These are phyloP conservation scores for Sitta carolinensis DNA, from an alignment of 2,797 vertebrate genomes.

Conservation along the genomic window DNA sequence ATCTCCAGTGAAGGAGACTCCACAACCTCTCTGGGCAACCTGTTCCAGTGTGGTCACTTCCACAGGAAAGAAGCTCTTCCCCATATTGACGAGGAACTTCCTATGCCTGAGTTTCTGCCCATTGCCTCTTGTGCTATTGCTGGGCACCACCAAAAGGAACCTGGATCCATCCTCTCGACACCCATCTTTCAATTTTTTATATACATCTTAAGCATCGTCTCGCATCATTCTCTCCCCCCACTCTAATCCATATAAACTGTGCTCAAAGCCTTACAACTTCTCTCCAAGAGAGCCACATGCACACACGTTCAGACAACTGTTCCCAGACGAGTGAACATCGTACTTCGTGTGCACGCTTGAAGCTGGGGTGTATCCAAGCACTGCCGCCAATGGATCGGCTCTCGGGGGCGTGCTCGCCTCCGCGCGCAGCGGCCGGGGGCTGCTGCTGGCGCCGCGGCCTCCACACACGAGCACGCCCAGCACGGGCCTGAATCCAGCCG, in stretches of 20 bases:
- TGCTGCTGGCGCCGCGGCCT: accelerated
- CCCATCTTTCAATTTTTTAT: background rate
- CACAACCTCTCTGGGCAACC: background rate
- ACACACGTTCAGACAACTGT: accelerated
- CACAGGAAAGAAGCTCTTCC: background rate
- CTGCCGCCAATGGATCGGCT: accelerated
- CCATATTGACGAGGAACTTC: background rate
- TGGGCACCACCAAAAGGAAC: background rate
- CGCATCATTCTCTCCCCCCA: accelerated
- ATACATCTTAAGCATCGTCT: background rate
- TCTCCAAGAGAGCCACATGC: accelerated
- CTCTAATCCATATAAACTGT: too few species aligned
- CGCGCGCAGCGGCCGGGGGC: background rate
- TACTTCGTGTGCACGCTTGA: accelerated
- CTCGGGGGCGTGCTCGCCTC: accelerated
- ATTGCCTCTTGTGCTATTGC: background rate
- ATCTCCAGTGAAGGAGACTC: background rate
- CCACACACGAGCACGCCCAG: accelerated
- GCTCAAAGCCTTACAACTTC: background rate
- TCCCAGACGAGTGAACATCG: accelerated
- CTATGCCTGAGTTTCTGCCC: background rate
- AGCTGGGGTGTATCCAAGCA: background rate
- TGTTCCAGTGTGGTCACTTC: accelerated
- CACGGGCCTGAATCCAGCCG: background rate
- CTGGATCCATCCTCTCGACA: background rate